A percentile compares a stretch with the other conserved stretches of the same genome.
phyloP scores from a whole-genome alignment of 2,888 invertebrate genomes.

The Cantharis flavilabris region DNA sequence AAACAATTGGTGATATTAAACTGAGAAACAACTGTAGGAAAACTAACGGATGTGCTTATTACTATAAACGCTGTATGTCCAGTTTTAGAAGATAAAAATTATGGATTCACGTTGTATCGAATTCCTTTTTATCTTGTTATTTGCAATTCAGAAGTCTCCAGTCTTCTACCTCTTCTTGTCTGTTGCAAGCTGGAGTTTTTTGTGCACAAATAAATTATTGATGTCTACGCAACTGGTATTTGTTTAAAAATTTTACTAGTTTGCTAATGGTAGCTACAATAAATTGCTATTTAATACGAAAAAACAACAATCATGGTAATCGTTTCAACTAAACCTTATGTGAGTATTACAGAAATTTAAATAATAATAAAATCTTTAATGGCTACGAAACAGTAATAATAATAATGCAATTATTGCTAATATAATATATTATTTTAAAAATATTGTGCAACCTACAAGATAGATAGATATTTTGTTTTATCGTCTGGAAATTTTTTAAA shows the following conservation, averaged over 20 bases:
- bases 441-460: neutral
- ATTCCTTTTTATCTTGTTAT: constrained; percentile 18
- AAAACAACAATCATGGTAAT: neutral
- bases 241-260: constrained; percentile 7
- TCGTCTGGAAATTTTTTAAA: neutral
- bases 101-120: constrained; percentile 13
- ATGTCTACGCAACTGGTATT: constrained; percentile 9
- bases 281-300: neutral
- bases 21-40: neutral
- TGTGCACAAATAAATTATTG: constrained; percentile 15
- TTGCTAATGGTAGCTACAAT: neutral
- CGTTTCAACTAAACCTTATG: neutral
- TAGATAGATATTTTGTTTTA: neutral
- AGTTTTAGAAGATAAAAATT: constrained; percentile 15
- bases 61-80: constrained; percentile 5
- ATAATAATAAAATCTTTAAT: neutral
- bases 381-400: neutral
- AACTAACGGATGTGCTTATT: neutral
- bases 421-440: neutral
- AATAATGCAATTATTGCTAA: neutral
- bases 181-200: constrained; percentile 9
- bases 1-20: neutral
- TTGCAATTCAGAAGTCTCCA: constrained; percentile 19
- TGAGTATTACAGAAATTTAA: neutral
- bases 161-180: constrained; percentile 20